Conservation (phyloP, 2,797 vertebrate genomes). For the Fundulus diaphanus region DNA sequence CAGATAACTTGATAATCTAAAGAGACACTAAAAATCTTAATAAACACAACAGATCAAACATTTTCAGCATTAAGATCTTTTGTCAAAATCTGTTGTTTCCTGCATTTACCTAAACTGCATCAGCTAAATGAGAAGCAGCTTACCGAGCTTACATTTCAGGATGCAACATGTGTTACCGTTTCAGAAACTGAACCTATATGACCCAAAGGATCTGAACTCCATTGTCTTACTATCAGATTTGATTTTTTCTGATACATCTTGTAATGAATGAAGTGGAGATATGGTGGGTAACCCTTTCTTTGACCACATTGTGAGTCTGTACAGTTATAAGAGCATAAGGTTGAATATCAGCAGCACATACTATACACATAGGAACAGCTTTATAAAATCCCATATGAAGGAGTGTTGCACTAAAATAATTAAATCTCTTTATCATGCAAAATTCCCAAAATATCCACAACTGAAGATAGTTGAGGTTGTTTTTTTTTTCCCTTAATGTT, state of each 20-base stretch:
- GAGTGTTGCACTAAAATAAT: conserved; percentile 33
- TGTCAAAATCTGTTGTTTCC: conserved; percentile 35
- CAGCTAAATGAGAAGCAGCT: conserved; percentile 43
- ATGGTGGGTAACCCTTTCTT: conserved; percentile 32
- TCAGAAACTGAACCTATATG: conserved; percentile 56
- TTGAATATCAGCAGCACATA: not conserved
- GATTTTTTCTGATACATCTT: conserved; percentile 34
- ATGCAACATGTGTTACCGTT: conserved; percentile 61
- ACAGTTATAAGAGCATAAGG: conserved; percentile 1
- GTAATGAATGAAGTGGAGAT: conserved; percentile 38
- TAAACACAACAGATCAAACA: conserved; percentile 22
- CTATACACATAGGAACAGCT: not conserved
- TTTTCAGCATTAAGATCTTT: conserved; percentile 25
- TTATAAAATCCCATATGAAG: conserved; percentile 32
- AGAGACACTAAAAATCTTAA: conserved; percentile 19
- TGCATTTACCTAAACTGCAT: conserved; percentile 38
- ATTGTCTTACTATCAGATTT: conserved; percentile 59
- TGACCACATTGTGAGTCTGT: conserved; percentile 60
- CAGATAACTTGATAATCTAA: conserved; percentile 9
- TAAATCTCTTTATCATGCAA: conserved; percentile 39
- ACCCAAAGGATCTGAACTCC: conserved; percentile 51
- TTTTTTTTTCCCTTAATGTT: conserved; percentile 49
- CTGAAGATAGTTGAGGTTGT: conserved; percentile 36
- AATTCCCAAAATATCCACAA: conserved; percentile 33
- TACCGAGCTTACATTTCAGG: conserved; percentile 32